Conservation (phyloP, 2,797 vertebrate species). For the Gallinago solitaria region DNA sequence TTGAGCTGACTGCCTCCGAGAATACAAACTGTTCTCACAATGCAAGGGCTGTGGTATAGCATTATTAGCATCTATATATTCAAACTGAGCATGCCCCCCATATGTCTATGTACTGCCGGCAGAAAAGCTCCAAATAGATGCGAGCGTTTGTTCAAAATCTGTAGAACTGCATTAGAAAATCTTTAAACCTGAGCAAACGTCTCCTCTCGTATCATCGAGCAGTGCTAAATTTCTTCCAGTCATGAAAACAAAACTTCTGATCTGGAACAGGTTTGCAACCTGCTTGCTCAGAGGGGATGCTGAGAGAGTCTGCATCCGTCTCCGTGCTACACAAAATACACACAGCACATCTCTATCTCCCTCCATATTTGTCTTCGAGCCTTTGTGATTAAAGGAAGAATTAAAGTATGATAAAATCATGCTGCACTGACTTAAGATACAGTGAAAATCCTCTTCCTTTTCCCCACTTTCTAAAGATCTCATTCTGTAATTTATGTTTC, state of each 20-base stretch:
- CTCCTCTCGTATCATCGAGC: neutral
- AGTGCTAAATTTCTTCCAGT: neutral
- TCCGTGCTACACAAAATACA: neutral
- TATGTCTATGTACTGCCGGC: neutral
- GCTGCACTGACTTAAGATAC: neutral
- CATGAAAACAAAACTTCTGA: neutral
- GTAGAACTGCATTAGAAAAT: neutral
- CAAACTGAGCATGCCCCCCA: neutral
- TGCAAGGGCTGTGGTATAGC: neutral
- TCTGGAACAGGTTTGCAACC: neutral
- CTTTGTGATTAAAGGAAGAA: neutral
- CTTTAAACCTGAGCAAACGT: neutral
- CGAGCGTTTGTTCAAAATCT: neutral
- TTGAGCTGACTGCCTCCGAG: neutral
- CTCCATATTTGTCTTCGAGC: neutral
- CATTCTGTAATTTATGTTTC: neutral
- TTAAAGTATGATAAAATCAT: accelerated
- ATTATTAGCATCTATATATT: neutral
- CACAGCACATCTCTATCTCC: neutral
- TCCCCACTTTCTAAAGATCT: neutral
- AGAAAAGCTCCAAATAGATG: neutral
- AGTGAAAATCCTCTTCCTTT: neutral
- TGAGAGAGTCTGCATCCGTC: too few species aligned
- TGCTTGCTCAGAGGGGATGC: neutral
- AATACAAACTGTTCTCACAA: neutral